Percentiles rank a stretch among this genome's conserved stretches.
Evolutionary conservation across 2,888 invertebrate genomes (phyloP).

Genomic region (Phragmatobia fuliginosa): DNA sequence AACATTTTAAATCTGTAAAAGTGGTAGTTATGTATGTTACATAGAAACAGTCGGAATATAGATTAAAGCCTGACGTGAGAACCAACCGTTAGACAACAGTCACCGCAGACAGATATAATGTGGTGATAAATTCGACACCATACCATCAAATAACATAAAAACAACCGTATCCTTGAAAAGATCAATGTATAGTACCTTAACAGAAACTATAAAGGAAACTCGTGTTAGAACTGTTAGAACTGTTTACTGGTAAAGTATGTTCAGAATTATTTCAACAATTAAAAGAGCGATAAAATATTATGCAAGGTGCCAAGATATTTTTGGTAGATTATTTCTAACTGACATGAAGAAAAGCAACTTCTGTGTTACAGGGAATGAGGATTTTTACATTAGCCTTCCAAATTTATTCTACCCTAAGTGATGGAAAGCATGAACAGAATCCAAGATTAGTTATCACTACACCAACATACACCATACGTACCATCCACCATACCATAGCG

Average conservation of each 20-base stretch:
- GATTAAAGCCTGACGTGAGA: conserved; percentile 3
- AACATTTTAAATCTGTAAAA: not conserved
- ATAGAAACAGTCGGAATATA: not conserved
- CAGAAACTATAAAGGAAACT: not conserved
- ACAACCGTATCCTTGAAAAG: too few species aligned
- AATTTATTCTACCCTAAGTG: too few species aligned
- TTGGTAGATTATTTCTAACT: too few species aligned
- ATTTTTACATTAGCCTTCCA: too few species aligned
- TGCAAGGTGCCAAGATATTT: not conserved
- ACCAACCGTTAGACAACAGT: not conserved
- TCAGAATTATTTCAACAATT: not conserved
- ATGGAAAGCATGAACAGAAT: too few species aligned
- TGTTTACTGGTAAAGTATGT: not conserved
- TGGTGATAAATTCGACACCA: conserved; percentile 7
- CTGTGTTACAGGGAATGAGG: too few species aligned
- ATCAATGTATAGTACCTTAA: not conserved
- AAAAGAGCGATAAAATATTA: not conserved
- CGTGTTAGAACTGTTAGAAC: not conserved
- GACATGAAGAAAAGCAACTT: too few species aligned
- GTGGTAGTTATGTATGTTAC: too few species aligned
- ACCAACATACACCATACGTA: too few species aligned
- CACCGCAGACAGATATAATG: conserved; percentile 4
- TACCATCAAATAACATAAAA: not conserved
- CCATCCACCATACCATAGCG: too few species aligned
- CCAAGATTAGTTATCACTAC: too few species aligned